Evolutionary conservation across 2,113 vertebrate genomes (phyloP), one percentile per base, ranked within the genome.

Genomic region (Menidia beryllina): DNA sequence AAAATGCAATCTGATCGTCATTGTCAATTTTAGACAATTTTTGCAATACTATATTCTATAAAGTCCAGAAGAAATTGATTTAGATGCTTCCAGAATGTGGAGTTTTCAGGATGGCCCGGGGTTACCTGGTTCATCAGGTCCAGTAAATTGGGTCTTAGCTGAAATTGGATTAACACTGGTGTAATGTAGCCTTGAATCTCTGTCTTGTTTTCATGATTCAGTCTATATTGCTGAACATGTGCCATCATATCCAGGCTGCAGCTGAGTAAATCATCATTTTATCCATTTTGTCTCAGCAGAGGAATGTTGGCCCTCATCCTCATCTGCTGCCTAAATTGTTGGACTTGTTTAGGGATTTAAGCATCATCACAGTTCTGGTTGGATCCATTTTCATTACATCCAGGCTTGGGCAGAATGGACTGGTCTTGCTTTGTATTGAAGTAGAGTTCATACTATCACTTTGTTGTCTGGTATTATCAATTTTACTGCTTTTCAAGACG

Each of bases 251-350:
- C 34, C 20, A 54, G 36, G 27, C 61, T 59, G 25, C 54, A 49
- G 38, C 38, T 52, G 23, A 64, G 50, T 54, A 55, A 39, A 60
- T 58, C 39, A 67, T 51, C 19, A 49, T 68, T 64, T 74, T 63
- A 76, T 69, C 60, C 30, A 10, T 56, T 59, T 66, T 77, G 24
- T 26, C 56, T 71, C 34, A 55, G 49, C 26, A 27, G 41, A 75
- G 51, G 73, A 70, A 81, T 83, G 67, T 58, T 59, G 63, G 56
- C 74, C 21, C 48, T 39, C 19, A 38, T 27, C 14, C 27, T 50
- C 52, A 55, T 43, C 48, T 53, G 27, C 59, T 53, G 24, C 27
- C 50, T n/a, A 1, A 20, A 67, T 25, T 61, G 53, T 39, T 57
- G 60, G 56, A 72, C 17, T 65, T 49, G 41, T 65, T 69, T 36